A percentile compares a stretch with the other conserved stretches of the same genome.
phyloP scores from a whole-genome alignment of 2,113 vertebrate genomes.

The Galeopterus variegatus region DNA sequence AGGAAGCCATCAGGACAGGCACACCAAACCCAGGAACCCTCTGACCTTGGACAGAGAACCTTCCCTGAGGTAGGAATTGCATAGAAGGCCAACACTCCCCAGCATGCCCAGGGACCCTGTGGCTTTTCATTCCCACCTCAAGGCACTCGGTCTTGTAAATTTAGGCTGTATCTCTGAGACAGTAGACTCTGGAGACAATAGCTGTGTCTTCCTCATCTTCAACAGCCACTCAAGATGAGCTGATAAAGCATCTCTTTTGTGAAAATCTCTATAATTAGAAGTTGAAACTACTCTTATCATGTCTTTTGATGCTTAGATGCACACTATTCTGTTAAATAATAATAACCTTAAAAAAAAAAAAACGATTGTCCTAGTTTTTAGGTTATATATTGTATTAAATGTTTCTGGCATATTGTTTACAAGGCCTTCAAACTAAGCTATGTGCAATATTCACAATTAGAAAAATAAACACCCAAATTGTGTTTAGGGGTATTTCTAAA shows the following conservation, averaged over 20 bases:
- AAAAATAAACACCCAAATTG: not conserved
- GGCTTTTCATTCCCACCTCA: rapidly evolving
- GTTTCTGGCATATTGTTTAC: not conserved
- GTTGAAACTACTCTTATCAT: not conserved
- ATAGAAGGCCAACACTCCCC: not conserved
- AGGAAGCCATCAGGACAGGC: not conserved
- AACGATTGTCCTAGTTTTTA: not conserved
- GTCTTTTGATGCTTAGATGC: not conserved
- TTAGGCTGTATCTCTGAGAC: not conserved
- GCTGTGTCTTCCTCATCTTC: not conserved
- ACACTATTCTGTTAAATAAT: not conserved
- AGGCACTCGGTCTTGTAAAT: not conserved
- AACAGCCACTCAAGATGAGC: not conserved
- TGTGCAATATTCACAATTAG: not conserved
- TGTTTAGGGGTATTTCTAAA: not conserved
- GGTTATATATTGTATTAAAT: not conserved
- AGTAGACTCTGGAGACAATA: not conserved
- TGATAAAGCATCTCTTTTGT: not conserved
- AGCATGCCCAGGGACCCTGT: not conserved
- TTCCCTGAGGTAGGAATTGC: not conserved
- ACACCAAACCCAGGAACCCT: not conserved
- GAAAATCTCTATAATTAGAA: not conserved
- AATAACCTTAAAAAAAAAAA: not conserved
- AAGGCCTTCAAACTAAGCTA: not conserved
- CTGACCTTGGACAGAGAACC: not conserved